phyloP scores from a whole-genome alignment of 1,140 invertebrate species.

The Chrysopa pallens region DNA sequence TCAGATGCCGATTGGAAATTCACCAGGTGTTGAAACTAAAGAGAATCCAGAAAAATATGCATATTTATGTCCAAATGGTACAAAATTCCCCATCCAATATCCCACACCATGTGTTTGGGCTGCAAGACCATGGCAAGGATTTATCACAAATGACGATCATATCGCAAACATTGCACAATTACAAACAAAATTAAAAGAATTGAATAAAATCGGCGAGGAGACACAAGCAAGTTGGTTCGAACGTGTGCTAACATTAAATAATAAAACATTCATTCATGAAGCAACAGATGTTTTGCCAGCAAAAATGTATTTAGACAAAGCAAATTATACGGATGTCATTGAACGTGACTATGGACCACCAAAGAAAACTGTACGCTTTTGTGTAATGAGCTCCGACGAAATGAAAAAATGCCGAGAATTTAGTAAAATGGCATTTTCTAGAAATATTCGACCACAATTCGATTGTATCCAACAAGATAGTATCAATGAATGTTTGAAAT shows the following conservation, averaged over 20 bases:
- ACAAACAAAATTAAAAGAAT: slow-evolving; percentile 15
- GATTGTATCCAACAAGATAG: slow-evolving; percentile 37
- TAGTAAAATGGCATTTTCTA: slow-evolving; percentile 43
- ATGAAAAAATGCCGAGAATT: slow-evolving; percentile 46
- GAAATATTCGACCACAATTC: slow-evolving; percentile 50
- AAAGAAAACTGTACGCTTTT: slow-evolving; percentile 32
- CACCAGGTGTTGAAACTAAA: slow-evolving; percentile 22
- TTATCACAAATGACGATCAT: slow-evolving; percentile 41
- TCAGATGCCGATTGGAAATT: slow-evolving; percentile 34
- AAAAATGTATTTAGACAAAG: slow-evolving; percentile 40
- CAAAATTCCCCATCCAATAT: slow-evolving; percentile 39
- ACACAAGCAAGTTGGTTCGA: slow-evolving; percentile 27
- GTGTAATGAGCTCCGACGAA: slow-evolving; percentile 38
- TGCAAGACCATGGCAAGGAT: slow-evolving; percentile 59
- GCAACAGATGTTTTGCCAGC: slow-evolving; percentile 41
- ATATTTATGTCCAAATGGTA: slow-evolving; percentile 70
- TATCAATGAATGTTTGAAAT: slow-evolving; percentile 43
- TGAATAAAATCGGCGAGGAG: slow-evolving; percentile 25
- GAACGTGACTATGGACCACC: slow-evolving; percentile 45
- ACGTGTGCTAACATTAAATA: slow-evolving; percentile 29
- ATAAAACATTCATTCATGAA: slow-evolving; percentile 31
- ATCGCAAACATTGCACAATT: slow-evolving; percentile 26
- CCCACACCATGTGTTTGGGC: slow-evolving; percentile 56
- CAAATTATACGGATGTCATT: slow-evolving; percentile 63
- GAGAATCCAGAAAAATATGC: slow-evolving; percentile 40